Evolutionary conservation across 2,113 vertebrate genomes (phyloP).

Genomic region (Pseudonaja textilis): DNA sequence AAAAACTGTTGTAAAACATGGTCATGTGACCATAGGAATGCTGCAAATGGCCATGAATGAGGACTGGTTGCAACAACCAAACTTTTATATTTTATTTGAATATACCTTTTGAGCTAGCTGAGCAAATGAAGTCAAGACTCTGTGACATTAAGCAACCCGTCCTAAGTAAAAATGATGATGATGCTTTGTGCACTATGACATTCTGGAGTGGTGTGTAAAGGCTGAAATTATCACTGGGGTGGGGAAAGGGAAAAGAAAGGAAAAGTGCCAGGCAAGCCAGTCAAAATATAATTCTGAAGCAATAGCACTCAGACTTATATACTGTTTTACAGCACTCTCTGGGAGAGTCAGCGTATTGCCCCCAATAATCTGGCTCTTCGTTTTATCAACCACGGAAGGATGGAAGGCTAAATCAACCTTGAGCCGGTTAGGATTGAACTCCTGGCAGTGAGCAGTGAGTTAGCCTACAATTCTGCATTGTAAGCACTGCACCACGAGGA

Average conservation of each 20-base stretch:
- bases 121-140: not conserved
- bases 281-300: not conserved
- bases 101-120: not conserved
- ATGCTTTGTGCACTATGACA: not conserved
- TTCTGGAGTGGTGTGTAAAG: not conserved
- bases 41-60: not conserved
- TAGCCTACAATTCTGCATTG: too few relatives aligned
- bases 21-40: not conserved
- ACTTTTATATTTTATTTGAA: not conserved
- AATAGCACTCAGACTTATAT: too few relatives aligned
- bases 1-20: not conserved
- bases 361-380: too few relatives aligned
- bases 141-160: not conserved
- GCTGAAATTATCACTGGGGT: not conserved
- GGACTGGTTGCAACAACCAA: not conserved
- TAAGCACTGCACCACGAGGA: too few relatives aligned
- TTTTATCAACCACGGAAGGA: too few relatives aligned
- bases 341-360: too few relatives aligned
- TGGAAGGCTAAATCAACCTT: too few relatives aligned
- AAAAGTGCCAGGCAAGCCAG: not conserved
- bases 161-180: not conserved
- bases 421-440: too few relatives aligned
- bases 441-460: too few relatives aligned
- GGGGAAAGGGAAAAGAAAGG: not conserved
- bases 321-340: too few relatives aligned